Conservation (phyloP, 2,888 invertebrate genomes). For the Microplitis manilae region DNA sequence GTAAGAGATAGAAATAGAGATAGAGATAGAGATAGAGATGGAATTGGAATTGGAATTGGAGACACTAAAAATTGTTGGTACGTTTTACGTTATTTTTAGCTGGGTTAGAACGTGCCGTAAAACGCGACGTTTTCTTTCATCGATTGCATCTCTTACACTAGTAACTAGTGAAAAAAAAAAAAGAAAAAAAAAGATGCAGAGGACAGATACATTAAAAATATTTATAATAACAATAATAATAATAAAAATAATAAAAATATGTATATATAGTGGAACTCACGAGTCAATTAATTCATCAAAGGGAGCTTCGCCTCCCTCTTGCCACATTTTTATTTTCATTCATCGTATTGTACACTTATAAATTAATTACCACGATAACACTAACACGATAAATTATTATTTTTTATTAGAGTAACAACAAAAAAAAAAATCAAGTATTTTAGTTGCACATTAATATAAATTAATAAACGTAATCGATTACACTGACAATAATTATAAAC, state of each 20-base stretch:
- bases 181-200: not conserved
- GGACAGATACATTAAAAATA: not conserved
- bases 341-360: constrained; percentile 49
- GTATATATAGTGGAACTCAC: constrained; percentile 56
- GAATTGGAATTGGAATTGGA: constrained; percentile 9
- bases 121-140: constrained; percentile 38
- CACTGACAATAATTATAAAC: not conserved
- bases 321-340: constrained; percentile 64
- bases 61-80: constrained; percentile 41
- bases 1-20: constrained; percentile 19
- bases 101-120: constrained; percentile 32
- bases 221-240: not conserved
- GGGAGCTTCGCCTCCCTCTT: constrained; percentile 66
- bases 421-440: no score
- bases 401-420: not conserved
- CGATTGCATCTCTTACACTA: constrained; percentile 35
- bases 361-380: not conserved
- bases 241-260: constrained; percentile 19
- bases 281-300: constrained; percentile 61
- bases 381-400: no score
- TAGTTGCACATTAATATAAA: no score
- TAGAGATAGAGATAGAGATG: constrained; percentile 15
- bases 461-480: no score
- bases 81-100: constrained; percentile 39
- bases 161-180: constrained; percentile 6